These are phyloP conservation scores for Odontophorus gujanensis DNA, from an alignment of 2,113 vertebrate species.

Conservation along the genomic window DNA sequence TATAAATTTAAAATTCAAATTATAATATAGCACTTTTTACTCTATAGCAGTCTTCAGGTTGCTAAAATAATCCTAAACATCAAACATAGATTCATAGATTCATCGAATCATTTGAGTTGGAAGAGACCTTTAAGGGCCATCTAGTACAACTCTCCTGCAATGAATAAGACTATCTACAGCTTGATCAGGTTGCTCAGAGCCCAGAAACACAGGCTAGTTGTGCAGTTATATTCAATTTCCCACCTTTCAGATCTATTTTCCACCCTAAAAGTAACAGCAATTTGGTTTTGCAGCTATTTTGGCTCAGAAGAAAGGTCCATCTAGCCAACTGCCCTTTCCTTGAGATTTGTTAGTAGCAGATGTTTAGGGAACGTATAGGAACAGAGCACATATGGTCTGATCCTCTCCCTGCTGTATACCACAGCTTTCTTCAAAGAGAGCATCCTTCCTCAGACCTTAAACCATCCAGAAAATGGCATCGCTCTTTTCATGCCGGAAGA, in stretches of 20 bases:
- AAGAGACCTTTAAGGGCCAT: no score
- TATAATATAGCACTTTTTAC: neutral
- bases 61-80: neutral
- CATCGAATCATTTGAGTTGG: no score
- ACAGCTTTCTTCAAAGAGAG: neutral
- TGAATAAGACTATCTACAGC: no score
- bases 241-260: neutral
- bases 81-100: neutral
- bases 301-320: neutral
- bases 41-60: neutral
- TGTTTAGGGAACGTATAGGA: neutral
- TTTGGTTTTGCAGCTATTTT: neutral
- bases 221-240: neutral
- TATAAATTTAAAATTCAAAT: neutral
- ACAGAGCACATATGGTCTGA: neutral
- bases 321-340: neutral
- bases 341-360: neutral
- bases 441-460: neutral
- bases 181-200: no score
- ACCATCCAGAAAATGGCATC: neutral
- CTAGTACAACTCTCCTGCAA: no score
- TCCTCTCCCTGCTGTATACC: neutral
- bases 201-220: rapidly evolving
- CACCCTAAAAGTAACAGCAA: neutral
- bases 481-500: neutral